Evolutionary conservation across 1,140 invertebrate genomes (phyloP).

Genomic region (Drosophila quadrilineata): DNA sequence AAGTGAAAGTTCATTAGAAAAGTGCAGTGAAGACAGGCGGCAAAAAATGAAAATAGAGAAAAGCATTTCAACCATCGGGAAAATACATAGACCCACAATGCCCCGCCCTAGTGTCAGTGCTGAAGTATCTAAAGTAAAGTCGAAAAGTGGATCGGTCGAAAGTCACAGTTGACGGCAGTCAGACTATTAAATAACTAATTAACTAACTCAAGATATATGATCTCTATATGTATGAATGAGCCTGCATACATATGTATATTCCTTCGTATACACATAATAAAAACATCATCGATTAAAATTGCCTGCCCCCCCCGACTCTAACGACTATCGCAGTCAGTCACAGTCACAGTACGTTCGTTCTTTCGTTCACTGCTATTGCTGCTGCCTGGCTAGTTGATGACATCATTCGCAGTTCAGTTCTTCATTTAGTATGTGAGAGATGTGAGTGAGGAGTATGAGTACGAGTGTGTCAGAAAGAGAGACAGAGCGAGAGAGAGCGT

Average conservation of each 20-base stretch:
- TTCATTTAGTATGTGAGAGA: conserved; percentile 28
- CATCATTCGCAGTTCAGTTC: conserved; percentile 65
- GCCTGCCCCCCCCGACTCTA: conserved; percentile 50
- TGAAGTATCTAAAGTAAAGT: conserved; percentile 62
- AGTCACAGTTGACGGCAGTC: conserved; percentile 21
- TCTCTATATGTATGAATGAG: conserved; percentile 7
- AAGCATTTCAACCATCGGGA: conserved; percentile 32
- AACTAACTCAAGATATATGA: conserved; percentile 23
- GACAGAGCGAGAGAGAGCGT: too few species aligned
- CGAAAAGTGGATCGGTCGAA: conserved; percentile 47
- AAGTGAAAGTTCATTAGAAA: conserved; percentile 53
- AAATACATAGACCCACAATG: conserved; percentile 68
- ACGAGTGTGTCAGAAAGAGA: too few species aligned
- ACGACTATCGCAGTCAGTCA: conserved; percentile 45
- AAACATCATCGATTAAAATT: conserved; percentile 79
- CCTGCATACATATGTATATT: conserved; percentile 9
- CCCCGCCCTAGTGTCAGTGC: conserved; percentile 50
- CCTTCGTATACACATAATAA: conserved; percentile 42
- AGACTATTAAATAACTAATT: conserved; percentile 38
- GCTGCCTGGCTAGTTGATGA: conserved; percentile 68
- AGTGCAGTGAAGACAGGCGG: conserved; percentile 44
- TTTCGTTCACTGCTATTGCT: conserved; percentile 27
- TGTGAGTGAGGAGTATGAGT: conserved; percentile 26
- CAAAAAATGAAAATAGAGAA: conserved; percentile 26
- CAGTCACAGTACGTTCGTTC: conserved; percentile 24